phyloP scores from a whole-genome alignment of 2,888 invertebrate species.

The Hypselothyrea guttata region DNA sequence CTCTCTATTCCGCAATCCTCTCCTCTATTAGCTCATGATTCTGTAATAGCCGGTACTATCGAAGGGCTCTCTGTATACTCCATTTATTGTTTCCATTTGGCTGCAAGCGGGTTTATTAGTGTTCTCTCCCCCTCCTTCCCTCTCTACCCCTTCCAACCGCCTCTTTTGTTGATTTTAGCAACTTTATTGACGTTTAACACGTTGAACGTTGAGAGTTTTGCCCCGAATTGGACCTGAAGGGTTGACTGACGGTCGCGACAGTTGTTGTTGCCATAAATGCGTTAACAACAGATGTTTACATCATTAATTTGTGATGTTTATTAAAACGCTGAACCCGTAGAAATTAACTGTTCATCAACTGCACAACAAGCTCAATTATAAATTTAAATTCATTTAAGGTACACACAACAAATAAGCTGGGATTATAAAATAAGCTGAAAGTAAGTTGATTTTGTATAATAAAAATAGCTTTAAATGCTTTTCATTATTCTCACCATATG shows the following conservation, averaged over 20 bases:
- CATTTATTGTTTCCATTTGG: conserved; percentile 67
- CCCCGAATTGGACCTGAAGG: conserved; percentile 21
- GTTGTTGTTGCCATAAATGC: conserved; percentile 33
- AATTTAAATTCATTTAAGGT: conserved; percentile 8
- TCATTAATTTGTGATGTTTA: conserved; percentile 46
- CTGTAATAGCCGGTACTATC: not conserved
- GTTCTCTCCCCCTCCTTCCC: not conserved
- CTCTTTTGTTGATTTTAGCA: conserved; percentile 70
- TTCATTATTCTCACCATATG: no score
- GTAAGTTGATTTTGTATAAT: not conserved
- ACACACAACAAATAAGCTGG: not conserved
- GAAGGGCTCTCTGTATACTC: conserved; percentile 1
- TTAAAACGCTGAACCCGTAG: conserved; percentile 27
- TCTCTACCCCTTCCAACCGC: not conserved
- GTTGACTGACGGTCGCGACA: conserved; percentile 12
- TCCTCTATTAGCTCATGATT: conserved; percentile 8
- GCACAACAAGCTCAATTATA: conserved; percentile 12
- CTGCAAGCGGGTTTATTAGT: conserved; percentile 57
- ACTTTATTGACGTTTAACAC: conserved; percentile 77
- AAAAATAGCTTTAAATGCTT: no score
- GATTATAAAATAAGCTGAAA: not conserved
- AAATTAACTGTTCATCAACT: conserved; percentile 5
- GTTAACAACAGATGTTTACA: conserved; percentile 69
- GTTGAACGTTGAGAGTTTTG: conserved; percentile 25
- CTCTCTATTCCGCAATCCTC: not conserved